These are phyloP conservation scores for Eleginops maclovinus DNA, from an alignment of 2,113 vertebrate genomes.

Conservation along the genomic window DNA sequence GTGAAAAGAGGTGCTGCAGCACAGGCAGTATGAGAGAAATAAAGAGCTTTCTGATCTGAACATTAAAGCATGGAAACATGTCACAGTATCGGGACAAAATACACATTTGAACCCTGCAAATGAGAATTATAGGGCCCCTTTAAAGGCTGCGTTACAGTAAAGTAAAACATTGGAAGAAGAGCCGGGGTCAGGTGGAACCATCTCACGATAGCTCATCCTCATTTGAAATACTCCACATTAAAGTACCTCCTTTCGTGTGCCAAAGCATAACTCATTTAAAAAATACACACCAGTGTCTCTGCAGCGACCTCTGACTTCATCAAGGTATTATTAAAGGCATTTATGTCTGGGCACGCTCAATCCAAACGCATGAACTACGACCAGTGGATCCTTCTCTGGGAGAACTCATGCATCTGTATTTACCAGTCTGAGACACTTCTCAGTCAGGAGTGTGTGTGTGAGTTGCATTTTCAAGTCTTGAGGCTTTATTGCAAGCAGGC, in stretches of 20 bases:
- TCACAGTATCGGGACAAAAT: no score
- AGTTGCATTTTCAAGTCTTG: slow-evolving; percentile 2
- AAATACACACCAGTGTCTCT: not conserved
- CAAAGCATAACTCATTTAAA: not conserved
- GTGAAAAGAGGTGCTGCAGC: no score
- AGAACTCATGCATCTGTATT: not conserved
- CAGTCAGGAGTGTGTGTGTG: slow-evolving; percentile 21
- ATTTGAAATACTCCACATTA: slow-evolving; percentile 15
- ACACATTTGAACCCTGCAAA: no score
- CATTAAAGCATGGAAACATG: no score
- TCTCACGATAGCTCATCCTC: not conserved
- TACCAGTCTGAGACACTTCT: slow-evolving; percentile 45
- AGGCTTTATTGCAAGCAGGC: slow-evolving; percentile 10
- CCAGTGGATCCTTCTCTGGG: not conserved
- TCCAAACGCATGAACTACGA: not conserved
- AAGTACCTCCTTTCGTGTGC: slow-evolving; percentile 28
- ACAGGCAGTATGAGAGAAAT: no score
- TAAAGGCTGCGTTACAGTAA: slow-evolving; percentile 17
- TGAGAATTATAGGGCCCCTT: no score
- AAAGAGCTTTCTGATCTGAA: no score
- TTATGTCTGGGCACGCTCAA: slow-evolving; percentile 14
- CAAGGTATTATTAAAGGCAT: slow-evolving; percentile 9
- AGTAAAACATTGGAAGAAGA: slow-evolving; percentile 10
- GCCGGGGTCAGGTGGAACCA: slow-evolving; percentile 29
- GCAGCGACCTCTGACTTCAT: slow-evolving; percentile 38